Evolutionary conservation across 1,140 invertebrate species (phyloP), one percentile per base, ranked within the genome.

Genomic region (Panagrolaimus sp.): DNA sequence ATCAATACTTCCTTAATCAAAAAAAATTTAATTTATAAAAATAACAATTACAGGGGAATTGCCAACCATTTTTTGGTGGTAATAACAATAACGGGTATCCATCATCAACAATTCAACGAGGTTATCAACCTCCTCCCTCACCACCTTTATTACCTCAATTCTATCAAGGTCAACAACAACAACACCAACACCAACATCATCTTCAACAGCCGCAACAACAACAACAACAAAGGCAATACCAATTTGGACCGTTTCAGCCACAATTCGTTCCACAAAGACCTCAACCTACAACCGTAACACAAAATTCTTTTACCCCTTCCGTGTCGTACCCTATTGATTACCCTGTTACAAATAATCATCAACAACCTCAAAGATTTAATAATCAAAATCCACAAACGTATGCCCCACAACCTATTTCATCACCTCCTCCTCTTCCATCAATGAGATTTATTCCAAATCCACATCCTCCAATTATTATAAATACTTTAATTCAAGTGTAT

Each of bases 51-150:
- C 7, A 38, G 32, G 32, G 32, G 32, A 38, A 38, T 38, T 2
- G 2, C 7, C 32, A 38, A 38, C 32, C 32, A 38, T 38, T 38
- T 7, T 38, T 38, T 38, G 32, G 32, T 38, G 32, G 32, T 38
- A 38, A 38, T 38, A 38, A 38, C 32, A 38, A 38, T 38, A 38
- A 38, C 32, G 32, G 32, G 21, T 68, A 68, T 44, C 52, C 45
- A 1, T 14, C 15, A 17, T 21, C 66, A 43, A 58, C 66, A 28
- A 45, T 68, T 15, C 64, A 66, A 12, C 43, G 58, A 17, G 68
- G 68, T 15, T 70, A 70, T 67, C 72, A 73, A 43, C 72, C 72
- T 7, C 72, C 72, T 64, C 72, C 72, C 21, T 68, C 64, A 12
- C 15, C 63, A 12, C 64, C 72, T 3, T 15, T 73, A 43, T 63